These are phyloP conservation scores for Mionectes olivaceus DNA, from an alignment of 2,797 vertebrate species.

Conservation along the genomic window DNA sequence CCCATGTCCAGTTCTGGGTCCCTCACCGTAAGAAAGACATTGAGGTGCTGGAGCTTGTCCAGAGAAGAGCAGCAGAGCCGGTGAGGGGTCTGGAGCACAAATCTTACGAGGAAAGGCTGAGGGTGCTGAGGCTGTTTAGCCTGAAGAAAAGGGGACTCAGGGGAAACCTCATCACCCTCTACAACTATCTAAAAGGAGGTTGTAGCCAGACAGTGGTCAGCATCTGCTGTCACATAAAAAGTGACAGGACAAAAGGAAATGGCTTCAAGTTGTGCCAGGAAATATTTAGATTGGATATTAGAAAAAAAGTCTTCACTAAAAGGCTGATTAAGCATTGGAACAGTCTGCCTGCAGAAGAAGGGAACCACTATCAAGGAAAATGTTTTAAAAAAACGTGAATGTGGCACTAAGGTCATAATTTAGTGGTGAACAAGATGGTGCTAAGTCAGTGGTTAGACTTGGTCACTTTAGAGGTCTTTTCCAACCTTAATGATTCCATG, in stretches of 20 bases:
- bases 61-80: accelerated
- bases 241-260: no score
- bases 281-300: neutral
- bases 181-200: neutral
- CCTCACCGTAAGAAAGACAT: no score
- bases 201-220: accelerated
- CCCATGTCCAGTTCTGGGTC: no score
- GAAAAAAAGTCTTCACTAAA: neutral
- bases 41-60: accelerated
- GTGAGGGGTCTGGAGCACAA: neutral
- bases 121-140: neutral
- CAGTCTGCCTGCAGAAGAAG: no score
- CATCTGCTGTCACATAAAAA: neutral
- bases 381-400: neutral
- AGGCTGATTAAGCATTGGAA: neutral
- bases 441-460: neutral
- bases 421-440: neutral
- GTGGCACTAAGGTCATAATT: no score
- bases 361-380: neutral
- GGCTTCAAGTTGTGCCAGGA: neutral
- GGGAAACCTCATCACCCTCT: neutral
- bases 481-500: neutral
- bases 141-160: neutral
- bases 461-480: neutral
- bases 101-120: neutral